phyloP scores from a whole-genome alignment of 2,113 vertebrate species.

The Psittacula cyanocephala region DNA sequence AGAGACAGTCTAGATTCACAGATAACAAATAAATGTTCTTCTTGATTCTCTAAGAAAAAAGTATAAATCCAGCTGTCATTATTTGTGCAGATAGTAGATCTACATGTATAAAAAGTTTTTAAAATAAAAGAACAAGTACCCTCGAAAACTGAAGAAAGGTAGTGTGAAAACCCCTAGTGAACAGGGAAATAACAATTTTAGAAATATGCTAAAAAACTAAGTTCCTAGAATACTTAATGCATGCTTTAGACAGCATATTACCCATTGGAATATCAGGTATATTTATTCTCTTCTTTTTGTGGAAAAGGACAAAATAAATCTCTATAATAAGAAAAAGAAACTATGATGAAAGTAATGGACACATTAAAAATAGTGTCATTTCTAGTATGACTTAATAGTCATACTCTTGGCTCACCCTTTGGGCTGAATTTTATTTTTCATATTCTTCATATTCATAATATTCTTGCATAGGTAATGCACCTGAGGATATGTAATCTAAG shows the following conservation, averaged over 20 bases:
- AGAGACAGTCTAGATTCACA: neutral
- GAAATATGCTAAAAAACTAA: neutral
- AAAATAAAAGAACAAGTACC: neutral
- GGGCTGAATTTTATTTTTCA: neutral
- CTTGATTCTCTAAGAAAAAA: neutral
- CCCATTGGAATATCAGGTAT: neutral
- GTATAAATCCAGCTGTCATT: neutral
- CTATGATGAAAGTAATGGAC: neutral
- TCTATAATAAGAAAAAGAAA: neutral
- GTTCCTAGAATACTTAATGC: neutral
- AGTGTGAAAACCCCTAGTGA: neutral
- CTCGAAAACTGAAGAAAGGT: neutral
- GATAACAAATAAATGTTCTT: neutral
- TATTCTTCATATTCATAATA: neutral
- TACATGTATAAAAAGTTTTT: neutral
- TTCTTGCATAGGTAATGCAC: neutral
- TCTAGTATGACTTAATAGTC: neutral
- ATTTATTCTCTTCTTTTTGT: neutral
- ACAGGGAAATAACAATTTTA: neutral
- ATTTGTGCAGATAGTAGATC: neutral
- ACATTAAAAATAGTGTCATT: neutral
- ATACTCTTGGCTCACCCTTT: neutral
- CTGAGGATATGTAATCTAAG: neutral
- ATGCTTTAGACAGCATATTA: neutral
- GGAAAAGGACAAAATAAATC: neutral